Percentiles rank a stretch among this genome's conserved stretches.
Conservation (phyloP, 2,888 invertebrate species). For the Geophilus truncorum region DNA sequence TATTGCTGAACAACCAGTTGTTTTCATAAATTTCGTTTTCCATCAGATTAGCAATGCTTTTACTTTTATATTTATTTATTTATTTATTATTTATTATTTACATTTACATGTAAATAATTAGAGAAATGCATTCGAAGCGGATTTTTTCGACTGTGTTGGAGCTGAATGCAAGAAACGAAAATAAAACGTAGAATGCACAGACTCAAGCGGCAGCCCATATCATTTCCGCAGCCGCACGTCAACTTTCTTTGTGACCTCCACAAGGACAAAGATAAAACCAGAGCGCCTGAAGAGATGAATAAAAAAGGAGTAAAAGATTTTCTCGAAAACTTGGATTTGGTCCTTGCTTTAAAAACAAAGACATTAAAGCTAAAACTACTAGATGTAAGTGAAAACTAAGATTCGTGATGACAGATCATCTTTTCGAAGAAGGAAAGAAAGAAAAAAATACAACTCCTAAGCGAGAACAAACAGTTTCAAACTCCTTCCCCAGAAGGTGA, state of each 20-base stretch:
- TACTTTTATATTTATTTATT: too few species aligned
- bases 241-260: conserved; percentile 20
- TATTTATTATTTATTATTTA: too few species aligned
- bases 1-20: background rate
- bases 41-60: background rate
- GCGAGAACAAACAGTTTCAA: conserved; percentile 17
- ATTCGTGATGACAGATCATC: background rate
- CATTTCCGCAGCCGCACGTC: conserved; percentile 11
- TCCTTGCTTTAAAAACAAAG: background rate
- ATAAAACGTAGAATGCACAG: conserved; percentile 3
- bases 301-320: background rate
- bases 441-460: background rate
- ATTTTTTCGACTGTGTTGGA: background rate
- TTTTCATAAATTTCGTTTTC: background rate
- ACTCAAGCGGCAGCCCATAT: conserved; percentile 16
- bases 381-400: background rate
- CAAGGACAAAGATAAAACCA: conserved; percentile 19
- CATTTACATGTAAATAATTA: background rate
- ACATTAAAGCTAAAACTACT: too few species aligned
- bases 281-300: background rate
- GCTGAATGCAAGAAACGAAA: background rate
- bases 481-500: background rate
- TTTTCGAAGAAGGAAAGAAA: background rate
- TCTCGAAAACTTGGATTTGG: background rate
- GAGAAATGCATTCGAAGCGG: background rate